phyloP scores from a whole-genome alignment of 2,797 vertebrate species.

The Erithacus rubecula region DNA sequence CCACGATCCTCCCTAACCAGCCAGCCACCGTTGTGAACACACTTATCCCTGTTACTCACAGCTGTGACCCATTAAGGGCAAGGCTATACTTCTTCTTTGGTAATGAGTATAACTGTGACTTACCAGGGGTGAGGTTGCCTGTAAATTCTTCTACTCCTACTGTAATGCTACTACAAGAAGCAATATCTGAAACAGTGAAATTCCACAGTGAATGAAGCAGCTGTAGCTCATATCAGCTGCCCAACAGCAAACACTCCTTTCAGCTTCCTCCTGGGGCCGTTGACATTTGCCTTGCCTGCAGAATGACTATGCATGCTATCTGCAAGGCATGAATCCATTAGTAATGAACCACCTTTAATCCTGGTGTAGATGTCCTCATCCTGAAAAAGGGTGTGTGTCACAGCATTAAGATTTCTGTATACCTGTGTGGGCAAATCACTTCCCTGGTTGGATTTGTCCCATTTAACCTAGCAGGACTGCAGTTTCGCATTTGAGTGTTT shows the following conservation, averaged over 20 bases:
- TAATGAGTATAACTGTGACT: no score
- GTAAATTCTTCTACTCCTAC: no score
- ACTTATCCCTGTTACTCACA: no score
- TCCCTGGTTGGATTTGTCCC: background rate
- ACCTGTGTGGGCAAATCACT: background rate
- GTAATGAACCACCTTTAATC: background rate
- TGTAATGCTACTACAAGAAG: background rate
- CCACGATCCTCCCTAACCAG: no score
- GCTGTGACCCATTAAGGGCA: no score
- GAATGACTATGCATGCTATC: conserved; percentile 31
- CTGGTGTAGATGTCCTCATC: background rate
- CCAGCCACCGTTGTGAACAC: no score
- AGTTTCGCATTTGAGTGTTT: background rate
- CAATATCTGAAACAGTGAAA: background rate
- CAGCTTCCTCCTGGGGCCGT: background rate
- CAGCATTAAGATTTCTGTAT: background rate
- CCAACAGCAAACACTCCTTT: background rate
- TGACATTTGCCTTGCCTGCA: conserved; percentile 2
- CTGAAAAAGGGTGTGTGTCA: background rate
- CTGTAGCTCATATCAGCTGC: background rate
- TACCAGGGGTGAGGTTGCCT: no score
- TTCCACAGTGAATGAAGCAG: background rate
- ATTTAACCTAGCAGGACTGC: background rate
- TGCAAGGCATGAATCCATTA: background rate
- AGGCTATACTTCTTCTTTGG: no score